These are phyloP conservation scores for Podabrus alpinus DNA, from an alignment of 2,888 invertebrate species.

Conservation along the genomic window DNA sequence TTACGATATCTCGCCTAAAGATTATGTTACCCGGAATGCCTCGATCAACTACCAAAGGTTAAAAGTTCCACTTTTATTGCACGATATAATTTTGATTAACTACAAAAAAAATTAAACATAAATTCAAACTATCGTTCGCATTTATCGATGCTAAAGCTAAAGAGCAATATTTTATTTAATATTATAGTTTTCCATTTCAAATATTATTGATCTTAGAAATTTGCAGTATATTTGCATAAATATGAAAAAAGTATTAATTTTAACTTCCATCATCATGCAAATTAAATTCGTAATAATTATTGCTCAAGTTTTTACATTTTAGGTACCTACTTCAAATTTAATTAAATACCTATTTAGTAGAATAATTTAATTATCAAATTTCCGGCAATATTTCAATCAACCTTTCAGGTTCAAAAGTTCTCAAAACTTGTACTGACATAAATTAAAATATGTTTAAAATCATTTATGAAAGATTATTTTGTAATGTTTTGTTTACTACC, in stretches of 20 bases:
- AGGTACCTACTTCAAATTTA: neutral
- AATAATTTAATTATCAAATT: neutral
- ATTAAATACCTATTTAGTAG: neutral
- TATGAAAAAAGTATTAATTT: neutral
- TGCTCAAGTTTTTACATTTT: neutral
- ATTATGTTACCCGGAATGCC: conserved; percentile 35
- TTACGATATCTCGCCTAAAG: conserved; percentile 33
- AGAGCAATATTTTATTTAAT: neutral
- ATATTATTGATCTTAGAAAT: neutral
- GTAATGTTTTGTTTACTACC: no score
- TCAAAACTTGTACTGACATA: neutral
- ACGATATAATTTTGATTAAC: conserved; percentile 1
- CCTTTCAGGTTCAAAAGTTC: neutral
- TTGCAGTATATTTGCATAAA: neutral
- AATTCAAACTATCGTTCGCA: neutral
- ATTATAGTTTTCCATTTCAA: neutral
- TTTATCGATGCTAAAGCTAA: neutral
- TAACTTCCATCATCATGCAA: neutral
- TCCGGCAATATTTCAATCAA: neutral
- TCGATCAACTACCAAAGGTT: conserved; percentile 15
- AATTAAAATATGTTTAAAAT: neutral
- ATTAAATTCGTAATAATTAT: neutral
- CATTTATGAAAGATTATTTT: neutral
- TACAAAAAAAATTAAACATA: neutral
- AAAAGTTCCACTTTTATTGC: neutral